These are phyloP conservation scores for Scolopax bukidnonensis DNA, from an alignment of 2,797 vertebrate genomes.

Conservation along the genomic window DNA sequence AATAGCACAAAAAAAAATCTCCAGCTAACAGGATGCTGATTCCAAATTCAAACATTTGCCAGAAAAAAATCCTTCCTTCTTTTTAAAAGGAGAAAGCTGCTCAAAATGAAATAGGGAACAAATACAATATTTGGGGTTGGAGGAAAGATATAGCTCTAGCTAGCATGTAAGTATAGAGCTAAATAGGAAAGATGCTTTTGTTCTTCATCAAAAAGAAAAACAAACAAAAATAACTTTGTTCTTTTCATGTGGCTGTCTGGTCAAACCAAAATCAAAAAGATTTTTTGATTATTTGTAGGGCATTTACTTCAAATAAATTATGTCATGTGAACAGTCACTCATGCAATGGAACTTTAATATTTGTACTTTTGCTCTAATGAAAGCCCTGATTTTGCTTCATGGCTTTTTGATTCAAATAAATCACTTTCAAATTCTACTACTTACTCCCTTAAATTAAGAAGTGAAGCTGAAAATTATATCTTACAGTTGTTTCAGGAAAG, in stretches of 20 bases:
- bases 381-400: background rate
- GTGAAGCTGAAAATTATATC: background rate
- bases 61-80: background rate
- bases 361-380: background rate
- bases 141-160: background rate
- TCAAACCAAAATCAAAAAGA: background rate
- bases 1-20: background rate
- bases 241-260: background rate
- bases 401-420: background rate
- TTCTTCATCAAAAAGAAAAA: background rate
- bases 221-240: background rate
- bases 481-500: background rate
- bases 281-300: background rate
- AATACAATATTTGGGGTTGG: background rate
- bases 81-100: background rate
- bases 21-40: background rate
- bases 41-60: background rate
- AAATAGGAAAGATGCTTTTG: background rate
- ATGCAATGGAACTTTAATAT: background rate
- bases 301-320: background rate
- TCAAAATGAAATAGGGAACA: background rate
- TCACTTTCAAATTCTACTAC: background rate
- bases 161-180: background rate
- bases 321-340: background rate
- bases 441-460: background rate